Evolutionary conservation across 2,797 vertebrate species (phyloP), one percentile per base, ranked within the genome.

Genomic region (Amniataba percoides): DNA sequence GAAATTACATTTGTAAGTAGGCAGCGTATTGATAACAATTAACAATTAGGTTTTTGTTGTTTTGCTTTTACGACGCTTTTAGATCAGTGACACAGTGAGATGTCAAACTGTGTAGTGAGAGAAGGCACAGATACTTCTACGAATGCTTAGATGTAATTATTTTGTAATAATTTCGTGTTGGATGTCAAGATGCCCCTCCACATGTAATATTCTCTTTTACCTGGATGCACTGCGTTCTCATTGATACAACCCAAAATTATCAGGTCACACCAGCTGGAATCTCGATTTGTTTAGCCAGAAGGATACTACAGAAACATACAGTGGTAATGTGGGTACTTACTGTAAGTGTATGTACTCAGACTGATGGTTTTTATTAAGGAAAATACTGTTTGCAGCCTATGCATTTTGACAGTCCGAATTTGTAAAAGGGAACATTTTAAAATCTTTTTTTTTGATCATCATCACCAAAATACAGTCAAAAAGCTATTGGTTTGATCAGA

Each of bases 381-480:
- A 23, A 46, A 60, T 7, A 16, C 6, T 46, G 13, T 51, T 39
- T 0, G 10, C 46, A 45, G 14, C 13, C 31, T n/a, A 19, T 12
- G 27, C 60, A 59, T 36, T 46, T 5, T 15, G 8, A 5, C n/a
- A 12, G 6, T 25, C 21, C 34, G 19, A 52, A 52, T 56, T 27
- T 60, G 36, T 34, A 70, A 6, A 18, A 48, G 6, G 11, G 1
- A 56, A 18, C 14, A 21, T 71, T 71, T 71, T 16, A 0, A 0
- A 40, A 45, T 21, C 3, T 34, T 10, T 27, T 31, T 3, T 65
- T 27, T 52, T 73, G n/a, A n/a, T n/a, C n/a, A n/a, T n/a, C n/a
- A n/a, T 66, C 23, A 49, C 43, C 25, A 65, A 51, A 60, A 69
- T 14, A 57, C 18, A 57, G 31, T 61, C 16, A 65, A 40, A 10